These are phyloP conservation scores for Cassiopea andromeda DNA, from an alignment of 30 jellyfish, hydroid and myxozoan genomes.

Conservation along the genomic window DNA sequence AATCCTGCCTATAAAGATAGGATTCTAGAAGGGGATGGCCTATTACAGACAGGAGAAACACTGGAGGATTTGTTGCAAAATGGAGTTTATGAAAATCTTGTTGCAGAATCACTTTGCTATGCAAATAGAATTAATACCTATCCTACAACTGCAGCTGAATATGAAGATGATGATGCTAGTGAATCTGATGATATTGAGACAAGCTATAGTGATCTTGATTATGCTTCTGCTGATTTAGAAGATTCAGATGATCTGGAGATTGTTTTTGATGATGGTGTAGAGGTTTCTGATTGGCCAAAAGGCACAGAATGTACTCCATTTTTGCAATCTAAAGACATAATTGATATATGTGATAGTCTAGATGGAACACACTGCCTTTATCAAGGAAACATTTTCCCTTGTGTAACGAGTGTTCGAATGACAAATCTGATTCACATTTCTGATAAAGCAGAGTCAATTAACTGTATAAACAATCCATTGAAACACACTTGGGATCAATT, in stretches of 20 bases:
- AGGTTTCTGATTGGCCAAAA: neutral
- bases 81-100: neutral
- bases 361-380: neutral
- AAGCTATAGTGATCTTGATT: conserved; percentile 5
- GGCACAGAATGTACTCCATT: neutral
- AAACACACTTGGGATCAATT: neutral
- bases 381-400: conserved; percentile 13
- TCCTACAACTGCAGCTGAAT: neutral
- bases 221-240: neutral
- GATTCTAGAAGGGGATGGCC: neutral
- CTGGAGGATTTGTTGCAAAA: neutral
- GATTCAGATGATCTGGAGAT: conserved; percentile 14
- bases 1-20: neutral
- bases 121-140: neutral
- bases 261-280: conserved; percentile 31
- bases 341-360: neutral
- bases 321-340: neutral
- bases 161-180: neutral
- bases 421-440: neutral
- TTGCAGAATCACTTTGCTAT: neutral
- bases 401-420: conserved; percentile 15
- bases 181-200: neutral
- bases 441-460: neutral
- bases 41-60: neutral
- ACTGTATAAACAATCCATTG: neutral